These are phyloP conservation scores for Periplaneta americana DNA, from an alignment of 1,140 invertebrate species.

Conservation along the genomic window DNA sequence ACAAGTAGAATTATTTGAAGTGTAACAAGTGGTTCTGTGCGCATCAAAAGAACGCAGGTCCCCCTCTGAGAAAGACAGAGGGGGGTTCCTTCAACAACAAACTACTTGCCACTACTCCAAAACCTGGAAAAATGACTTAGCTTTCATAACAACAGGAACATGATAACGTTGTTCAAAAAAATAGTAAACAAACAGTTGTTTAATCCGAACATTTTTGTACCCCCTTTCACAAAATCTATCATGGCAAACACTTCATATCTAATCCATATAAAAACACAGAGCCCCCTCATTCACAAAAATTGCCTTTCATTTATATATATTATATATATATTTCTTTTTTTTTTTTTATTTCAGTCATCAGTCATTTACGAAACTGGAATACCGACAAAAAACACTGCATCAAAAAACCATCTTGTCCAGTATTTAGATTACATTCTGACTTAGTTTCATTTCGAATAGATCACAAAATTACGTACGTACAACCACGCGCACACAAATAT, in stretches of 20 bases:
- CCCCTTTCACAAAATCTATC: not conserved
- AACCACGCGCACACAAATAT: conserved; percentile 9
- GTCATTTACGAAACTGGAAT: conserved; percentile 5
- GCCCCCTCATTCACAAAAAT: not conserved
- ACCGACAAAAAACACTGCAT: not conserved
- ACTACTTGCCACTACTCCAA: not conserved
- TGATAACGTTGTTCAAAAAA: conserved; percentile 38
- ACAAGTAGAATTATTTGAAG: conserved; percentile 16
- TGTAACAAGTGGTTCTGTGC: not conserved
- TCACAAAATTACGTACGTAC: conserved; percentile 16
- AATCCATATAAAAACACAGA: conserved; percentile 11
- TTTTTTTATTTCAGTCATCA: conserved; percentile 1
- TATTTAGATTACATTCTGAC: conserved; percentile 16
- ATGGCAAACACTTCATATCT: conserved; percentile 12
- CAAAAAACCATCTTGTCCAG: conserved; percentile 11
- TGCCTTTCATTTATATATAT: conserved; percentile 6
- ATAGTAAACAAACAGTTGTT: conserved; percentile 13
- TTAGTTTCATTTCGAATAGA: conserved; percentile 18
- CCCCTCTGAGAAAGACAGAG: not conserved
- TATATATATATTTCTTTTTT: not conserved
- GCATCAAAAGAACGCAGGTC: not conserved
- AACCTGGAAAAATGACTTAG: conserved; percentile 37
- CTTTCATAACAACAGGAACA: conserved; percentile 41
- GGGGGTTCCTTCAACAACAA: not conserved
- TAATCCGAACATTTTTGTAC: not conserved